phyloP scores from a whole-genome alignment of 2,797 vertebrate genomes.

The Anguilla megastoma region DNA sequence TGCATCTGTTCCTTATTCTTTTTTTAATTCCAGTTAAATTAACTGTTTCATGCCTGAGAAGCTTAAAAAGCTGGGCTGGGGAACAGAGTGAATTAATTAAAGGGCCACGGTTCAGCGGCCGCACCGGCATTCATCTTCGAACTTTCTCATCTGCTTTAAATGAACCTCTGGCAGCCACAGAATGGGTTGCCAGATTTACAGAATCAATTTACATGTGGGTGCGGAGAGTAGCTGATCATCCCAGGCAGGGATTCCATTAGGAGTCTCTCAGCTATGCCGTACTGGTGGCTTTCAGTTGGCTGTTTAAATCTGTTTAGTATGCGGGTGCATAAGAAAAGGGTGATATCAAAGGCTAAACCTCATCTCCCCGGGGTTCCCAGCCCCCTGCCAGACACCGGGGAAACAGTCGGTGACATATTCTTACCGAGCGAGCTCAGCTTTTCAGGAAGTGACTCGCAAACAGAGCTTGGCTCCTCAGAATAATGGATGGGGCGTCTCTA shows the following conservation, averaged over 20 bases:
- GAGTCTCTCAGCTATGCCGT: neutral
- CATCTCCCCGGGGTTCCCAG: neutral
- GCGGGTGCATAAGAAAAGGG: neutral
- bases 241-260: neutral
- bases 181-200: conserved; percentile 24
- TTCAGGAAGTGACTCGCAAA: conserved; percentile 19
- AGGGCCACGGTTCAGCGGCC: conserved; percentile 26
- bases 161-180: neutral
- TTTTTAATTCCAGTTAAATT: conserved; percentile 21
- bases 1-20: neutral
- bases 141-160: conserved; percentile 13
- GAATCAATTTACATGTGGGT: conserved; percentile 23
- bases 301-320: conserved; percentile 21
- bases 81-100: conserved; percentile 35
- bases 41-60: conserved; percentile 27
- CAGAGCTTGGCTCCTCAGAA: neutral
- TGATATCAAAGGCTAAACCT: neutral
- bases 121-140: neutral
- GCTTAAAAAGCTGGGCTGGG: neutral
- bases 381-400: conserved; percentile 15
- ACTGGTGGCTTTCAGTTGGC: neutral
- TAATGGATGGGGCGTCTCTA: neutral
- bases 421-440: neutral
- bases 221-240: neutral
- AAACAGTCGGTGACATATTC: conserved; percentile 15